A percentile compares a stretch with the other conserved stretches of the same genome.
Conservation (phyloP, 1,140 invertebrate genomes). For the Apis laboriosa region DNA sequence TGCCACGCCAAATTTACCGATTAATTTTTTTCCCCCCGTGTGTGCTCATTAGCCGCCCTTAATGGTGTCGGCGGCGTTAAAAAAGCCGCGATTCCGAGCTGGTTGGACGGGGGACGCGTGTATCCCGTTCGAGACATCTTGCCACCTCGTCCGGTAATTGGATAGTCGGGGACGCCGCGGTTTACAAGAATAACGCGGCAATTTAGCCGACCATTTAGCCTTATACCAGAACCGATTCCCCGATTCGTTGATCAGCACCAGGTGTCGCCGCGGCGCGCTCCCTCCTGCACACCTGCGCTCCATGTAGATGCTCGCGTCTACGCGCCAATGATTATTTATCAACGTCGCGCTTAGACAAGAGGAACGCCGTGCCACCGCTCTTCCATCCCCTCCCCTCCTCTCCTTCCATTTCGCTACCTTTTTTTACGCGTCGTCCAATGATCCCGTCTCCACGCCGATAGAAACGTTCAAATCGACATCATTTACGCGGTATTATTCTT, state of each 20-base stretch:
- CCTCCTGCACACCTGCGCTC: constrained; percentile 43
- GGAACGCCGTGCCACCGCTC: constrained; percentile 34
- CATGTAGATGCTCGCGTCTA: constrained; percentile 60
- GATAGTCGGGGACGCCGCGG: constrained; percentile 60
- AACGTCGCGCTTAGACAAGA: constrained; percentile 52
- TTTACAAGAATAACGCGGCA: constrained; percentile 67
- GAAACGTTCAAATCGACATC: too few relatives aligned
- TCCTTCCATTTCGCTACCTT: background rate
- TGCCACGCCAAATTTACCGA: constrained; percentile 41
- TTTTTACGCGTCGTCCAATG: too few relatives aligned
- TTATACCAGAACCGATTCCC: constrained; percentile 58
- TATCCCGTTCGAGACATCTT: constrained; percentile 46
- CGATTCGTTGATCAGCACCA: constrained; percentile 68
- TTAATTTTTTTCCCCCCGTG: constrained; percentile 30
- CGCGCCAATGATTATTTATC: constrained; percentile 64
- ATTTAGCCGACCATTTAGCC: constrained; percentile 63
- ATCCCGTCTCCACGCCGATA: too few relatives aligned
- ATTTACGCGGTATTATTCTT: too few relatives aligned
- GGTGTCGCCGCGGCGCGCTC: constrained; percentile 49
- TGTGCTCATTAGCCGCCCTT: constrained; percentile 58
- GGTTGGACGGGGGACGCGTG: constrained; percentile 36
- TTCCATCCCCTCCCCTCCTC: too few relatives aligned
- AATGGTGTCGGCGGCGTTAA: constrained; percentile 53
- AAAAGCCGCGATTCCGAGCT: constrained; percentile 47
- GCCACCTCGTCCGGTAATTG: constrained; percentile 65